A percentile compares a stretch with the other conserved stretches of the same genome.
Conservation (phyloP, 2,797 vertebrate genomes). For the Eleutherodactylus coqui region DNA sequence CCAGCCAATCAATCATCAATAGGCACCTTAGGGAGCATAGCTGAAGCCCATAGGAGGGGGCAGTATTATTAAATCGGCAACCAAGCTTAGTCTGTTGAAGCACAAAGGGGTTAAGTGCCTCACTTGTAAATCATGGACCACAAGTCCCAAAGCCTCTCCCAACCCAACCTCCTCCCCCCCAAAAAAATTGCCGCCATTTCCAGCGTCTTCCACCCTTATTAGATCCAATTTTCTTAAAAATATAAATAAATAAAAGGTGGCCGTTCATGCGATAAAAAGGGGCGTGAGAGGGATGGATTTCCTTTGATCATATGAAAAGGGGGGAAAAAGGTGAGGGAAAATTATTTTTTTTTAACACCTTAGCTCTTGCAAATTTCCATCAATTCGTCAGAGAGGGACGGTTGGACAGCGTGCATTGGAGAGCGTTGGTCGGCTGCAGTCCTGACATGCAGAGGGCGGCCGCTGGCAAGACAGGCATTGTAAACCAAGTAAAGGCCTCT, state of each 20-base stretch:
- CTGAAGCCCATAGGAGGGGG: constrained; percentile 17
- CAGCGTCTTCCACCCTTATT: constrained; percentile 66
- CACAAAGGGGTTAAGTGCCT: neutral
- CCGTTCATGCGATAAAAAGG: constrained; percentile 72
- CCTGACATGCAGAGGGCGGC: constrained; percentile 89
- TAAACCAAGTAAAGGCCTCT: constrained; percentile 74
- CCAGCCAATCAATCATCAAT: constrained; percentile 69
- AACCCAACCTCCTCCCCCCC: neutral
- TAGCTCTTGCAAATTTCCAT: constrained; percentile 65
- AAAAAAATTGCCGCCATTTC: constrained; percentile 24
- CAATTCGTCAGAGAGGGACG: constrained; percentile 54
- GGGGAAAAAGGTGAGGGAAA: neutral
- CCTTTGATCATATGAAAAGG: constrained; percentile 63
- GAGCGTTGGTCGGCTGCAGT: constrained; percentile 64
- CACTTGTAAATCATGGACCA: neutral
- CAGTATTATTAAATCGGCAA: constrained; percentile 62
- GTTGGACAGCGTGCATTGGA: constrained; percentile 48
- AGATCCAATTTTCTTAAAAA: constrained; percentile 68
- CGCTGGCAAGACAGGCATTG: constrained; percentile 79
- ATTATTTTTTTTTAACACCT: too few species aligned
- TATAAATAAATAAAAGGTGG: constrained; percentile 74
- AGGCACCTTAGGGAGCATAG: constrained; percentile 51
- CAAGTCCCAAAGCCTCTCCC: neutral
- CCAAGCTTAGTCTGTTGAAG: neutral
- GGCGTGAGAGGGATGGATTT: constrained; percentile 72